Evolutionary conservation across 2,113 vertebrate genomes (phyloP).

Genomic region (Carassius auratus): DNA sequence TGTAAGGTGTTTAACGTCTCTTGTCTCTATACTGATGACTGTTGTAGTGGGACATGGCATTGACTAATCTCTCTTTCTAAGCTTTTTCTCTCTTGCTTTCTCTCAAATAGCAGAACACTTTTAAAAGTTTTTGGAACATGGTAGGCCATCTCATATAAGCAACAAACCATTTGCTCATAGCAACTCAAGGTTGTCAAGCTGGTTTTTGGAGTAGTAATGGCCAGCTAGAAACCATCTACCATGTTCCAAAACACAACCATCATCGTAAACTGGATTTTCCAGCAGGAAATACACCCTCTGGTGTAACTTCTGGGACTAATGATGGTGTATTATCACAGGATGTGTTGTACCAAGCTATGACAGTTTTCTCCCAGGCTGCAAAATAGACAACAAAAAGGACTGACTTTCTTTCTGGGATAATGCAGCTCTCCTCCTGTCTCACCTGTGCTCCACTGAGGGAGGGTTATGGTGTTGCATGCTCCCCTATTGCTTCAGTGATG

Average conservation of each 20-base stretch:
- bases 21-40: not conserved
- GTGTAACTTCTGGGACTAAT: not conserved
- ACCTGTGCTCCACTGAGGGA: constrained; percentile 22
- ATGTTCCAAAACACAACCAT: not conserved
- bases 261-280: not conserved
- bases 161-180: not conserved
- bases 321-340: not conserved
- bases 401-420: constrained; percentile 23
- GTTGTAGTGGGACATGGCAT: constrained; percentile 1
- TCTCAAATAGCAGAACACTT: not conserved
- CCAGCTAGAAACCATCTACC: not conserved
- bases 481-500: constrained; percentile 22
- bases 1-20: constrained; percentile 14
- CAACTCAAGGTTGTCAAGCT: not conserved
- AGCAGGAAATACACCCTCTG: not conserved
- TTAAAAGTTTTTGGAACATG: not conserved
- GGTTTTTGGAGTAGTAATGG: not conserved
- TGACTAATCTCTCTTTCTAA: not conserved
- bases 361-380: not conserved
- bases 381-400: constrained; percentile 26
- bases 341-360: not conserved
- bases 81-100: not conserved
- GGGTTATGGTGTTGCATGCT: constrained; percentile 2
- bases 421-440: constrained; percentile 22
- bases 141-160: not conserved